These are phyloP conservation scores for Clarias batrachus DNA, from an alignment of 2,113 vertebrate genomes.

Conservation along the genomic window DNA sequence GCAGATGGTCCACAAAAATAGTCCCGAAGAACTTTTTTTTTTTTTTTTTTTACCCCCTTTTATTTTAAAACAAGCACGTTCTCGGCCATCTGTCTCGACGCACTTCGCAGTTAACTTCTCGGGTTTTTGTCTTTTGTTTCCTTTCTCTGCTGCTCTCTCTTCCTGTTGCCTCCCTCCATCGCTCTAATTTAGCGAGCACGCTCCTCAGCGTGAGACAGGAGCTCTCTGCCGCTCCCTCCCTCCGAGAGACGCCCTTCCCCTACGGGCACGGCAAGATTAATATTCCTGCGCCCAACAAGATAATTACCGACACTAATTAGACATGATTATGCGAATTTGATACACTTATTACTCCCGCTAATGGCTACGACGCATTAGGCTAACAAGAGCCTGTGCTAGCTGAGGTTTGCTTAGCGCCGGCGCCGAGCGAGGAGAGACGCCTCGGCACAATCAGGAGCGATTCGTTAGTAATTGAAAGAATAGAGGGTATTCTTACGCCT, in stretches of 20 bases:
- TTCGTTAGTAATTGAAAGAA: conserved; percentile 56
- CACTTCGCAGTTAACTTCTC: conserved; percentile 48
- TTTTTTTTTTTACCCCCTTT: too few relatives aligned
- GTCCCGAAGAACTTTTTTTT: neutral
- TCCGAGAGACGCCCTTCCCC: conserved; percentile 79
- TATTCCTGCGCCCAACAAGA: conserved; percentile 91
- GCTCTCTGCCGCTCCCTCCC: conserved; percentile 70
- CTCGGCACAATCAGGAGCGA: conserved; percentile 53
- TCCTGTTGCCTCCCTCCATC: conserved; percentile 50
- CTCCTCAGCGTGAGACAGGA: conserved; percentile 69
- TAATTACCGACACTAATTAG: conserved; percentile 99
- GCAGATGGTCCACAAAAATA: conserved; percentile 22
- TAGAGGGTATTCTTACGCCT: conserved; percentile 50
- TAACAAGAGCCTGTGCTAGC: conserved; percentile 77
- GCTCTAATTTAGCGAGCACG: conserved; percentile 74
- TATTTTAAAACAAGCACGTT: neutral
- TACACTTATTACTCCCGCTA: conserved; percentile 90
- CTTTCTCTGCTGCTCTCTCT: conserved; percentile 25
- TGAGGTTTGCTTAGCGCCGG: conserved; percentile 71
- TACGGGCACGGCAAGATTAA: conserved; percentile 87
- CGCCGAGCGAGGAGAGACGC: conserved; percentile 36
- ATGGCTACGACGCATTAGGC: conserved; percentile 83
- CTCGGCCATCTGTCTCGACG: conserved; percentile 34
- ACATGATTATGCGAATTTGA: conserved; percentile 96
- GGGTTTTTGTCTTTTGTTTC: conserved; percentile 43